Base-by-base conservation (phyloP, 2,797 vertebrate species). In the Cirrhinus mrigala region DNA sequence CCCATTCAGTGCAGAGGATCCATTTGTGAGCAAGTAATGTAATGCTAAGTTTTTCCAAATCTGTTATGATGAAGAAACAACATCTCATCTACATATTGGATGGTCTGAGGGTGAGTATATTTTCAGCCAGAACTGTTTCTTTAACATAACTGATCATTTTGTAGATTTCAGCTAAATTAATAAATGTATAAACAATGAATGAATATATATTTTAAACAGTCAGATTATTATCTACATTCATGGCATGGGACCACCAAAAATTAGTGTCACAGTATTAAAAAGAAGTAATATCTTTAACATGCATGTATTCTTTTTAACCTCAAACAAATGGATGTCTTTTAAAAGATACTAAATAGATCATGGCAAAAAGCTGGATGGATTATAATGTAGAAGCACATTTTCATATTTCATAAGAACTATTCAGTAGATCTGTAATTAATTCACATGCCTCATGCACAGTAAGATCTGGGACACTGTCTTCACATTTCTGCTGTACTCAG, bases 341-440 rank as follows among this genome's bases (percentile, higher is more conserved):
- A 20, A 20, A 29, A 29, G 24, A 74, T 74, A 4, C 24, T 76
- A 54, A 56, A 56, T 22, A 6, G 29, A 54, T 54, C 9, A 56
- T 76, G 22, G 54, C 3, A 27, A 33, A 54, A 76, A 52, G 71
- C 71, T 50, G 46, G 56, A 62, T 79, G 11, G 56, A 12, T 70
- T 79, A 24, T n/a, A 50, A 14, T 73, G 10, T 50, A 46, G 12
- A 78, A 44, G 75, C 37, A 66, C 16, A 46, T 29, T 80, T 80
- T 33, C 27, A 80, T 52, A 33, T 80, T 80, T 80, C 27, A 80
- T 68, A 68, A 33, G 24, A 68, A n/a, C 58, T 79, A 27, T 64
- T 27, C n/a, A 20, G 37, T 64, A 66, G 77, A 15, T 62, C 68
- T 68, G 62, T 80, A 46, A 80, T 80, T 68, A 68, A 68, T 68